Conservation (phyloP, 2,113 vertebrate genomes). For the Strigops habroptila region DNA sequence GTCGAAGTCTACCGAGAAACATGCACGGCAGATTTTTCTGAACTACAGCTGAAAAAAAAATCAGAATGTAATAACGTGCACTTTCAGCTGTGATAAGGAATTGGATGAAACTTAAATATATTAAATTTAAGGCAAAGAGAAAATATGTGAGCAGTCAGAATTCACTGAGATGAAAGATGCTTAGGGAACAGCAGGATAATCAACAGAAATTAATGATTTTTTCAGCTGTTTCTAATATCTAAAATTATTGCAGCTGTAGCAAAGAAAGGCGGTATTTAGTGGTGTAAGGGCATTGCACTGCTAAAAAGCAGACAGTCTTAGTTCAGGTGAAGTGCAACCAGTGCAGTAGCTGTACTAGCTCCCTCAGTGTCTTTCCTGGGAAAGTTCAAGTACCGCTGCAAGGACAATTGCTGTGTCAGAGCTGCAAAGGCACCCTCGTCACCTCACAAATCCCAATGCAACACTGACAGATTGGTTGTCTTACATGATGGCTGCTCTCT, state of each 20-base stretch:
- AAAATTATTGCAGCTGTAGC: background rate
- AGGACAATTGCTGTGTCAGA: background rate
- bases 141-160: background rate
- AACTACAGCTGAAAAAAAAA: background rate
- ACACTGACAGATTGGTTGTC: accelerated
- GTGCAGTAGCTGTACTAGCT: background rate
- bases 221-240: background rate
- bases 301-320: background rate
- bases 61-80: background rate
- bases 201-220: background rate
- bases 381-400: background rate
- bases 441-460: background rate
- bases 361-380: background rate
- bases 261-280: background rate
- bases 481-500: background rate
- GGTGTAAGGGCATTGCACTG: background rate
- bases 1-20: background rate
- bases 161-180: background rate
- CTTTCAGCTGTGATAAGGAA: background rate
- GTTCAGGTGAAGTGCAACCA: background rate
- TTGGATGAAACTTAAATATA: background rate
- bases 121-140: background rate
- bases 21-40: background rate
- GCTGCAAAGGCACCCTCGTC: background rate
- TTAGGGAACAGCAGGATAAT: background rate